Evolutionary conservation across 2,113 vertebrate genomes (phyloP).

Genomic region (Thermophis baileyi): DNA sequence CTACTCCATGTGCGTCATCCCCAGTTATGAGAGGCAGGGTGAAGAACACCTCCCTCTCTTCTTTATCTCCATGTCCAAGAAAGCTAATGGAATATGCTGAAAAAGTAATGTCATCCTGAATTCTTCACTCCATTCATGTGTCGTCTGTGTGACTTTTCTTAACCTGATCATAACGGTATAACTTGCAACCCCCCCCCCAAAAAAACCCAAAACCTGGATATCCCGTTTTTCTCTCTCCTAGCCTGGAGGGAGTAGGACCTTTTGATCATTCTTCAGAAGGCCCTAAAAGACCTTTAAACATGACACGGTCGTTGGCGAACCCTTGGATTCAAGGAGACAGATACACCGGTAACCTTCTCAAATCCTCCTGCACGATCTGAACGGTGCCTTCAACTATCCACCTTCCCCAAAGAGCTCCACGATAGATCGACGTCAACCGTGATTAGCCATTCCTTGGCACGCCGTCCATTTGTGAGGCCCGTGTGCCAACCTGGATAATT

Average conservation of each 20-base stretch:
- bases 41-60: no score
- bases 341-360: slow-evolving; percentile 62
- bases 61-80: no score
- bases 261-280: slow-evolving; percentile 65
- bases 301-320: slow-evolving; percentile 45
- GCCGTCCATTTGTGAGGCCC: slow-evolving; percentile 68
- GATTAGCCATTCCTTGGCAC: slow-evolving; percentile 70
- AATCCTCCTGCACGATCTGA: slow-evolving; percentile 54
- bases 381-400: slow-evolving; percentile 60
- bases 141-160: background rate
- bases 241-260: slow-evolving; percentile 75
- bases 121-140: background rate
- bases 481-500: slow-evolving; percentile 68
- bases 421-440: slow-evolving; percentile 73
- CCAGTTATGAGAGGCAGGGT: background rate
- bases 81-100: background rate
- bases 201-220: no score
- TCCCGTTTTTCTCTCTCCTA: slow-evolving; percentile 50
- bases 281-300: slow-evolving; percentile 72
- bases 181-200: background rate
- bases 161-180: background rate
- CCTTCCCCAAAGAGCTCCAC: slow-evolving; percentile 62
- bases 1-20: background rate
- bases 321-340: slow-evolving; percentile 73
- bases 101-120: background rate